Evolutionary conservation across 2,888 invertebrate genomes (phyloP).

Genomic region (Malthinus flaveolus): DNA sequence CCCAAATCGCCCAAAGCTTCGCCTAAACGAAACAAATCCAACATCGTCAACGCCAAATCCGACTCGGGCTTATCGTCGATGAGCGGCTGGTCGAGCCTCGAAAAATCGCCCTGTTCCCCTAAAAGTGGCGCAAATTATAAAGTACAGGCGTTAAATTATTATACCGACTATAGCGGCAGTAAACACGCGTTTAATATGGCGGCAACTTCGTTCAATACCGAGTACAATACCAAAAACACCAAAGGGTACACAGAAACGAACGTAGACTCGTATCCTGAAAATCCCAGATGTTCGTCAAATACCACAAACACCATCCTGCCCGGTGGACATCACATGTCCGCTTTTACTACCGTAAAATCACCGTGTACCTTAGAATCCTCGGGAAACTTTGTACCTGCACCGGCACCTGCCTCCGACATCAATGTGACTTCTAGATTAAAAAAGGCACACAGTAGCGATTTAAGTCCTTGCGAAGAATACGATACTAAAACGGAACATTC

Average conservation of each 20-base stretch:
- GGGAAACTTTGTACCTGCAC: constrained; percentile 59
- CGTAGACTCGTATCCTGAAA: constrained; percentile 57
- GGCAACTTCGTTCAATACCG: constrained; percentile 31
- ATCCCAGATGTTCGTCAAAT: constrained; percentile 37
- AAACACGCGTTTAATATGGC: constrained; percentile 21
- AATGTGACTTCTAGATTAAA: constrained; percentile 59
- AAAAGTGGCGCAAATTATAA: constrained; percentile 55
- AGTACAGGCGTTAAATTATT: constrained; percentile 38
- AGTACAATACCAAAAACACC: constrained; percentile 28
- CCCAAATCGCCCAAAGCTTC: constrained; percentile 75
- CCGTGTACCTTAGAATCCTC: constrained; percentile 56
- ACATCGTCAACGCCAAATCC: constrained; percentile 76
- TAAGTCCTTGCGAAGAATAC: constrained; percentile 51
- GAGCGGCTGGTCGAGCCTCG: constrained; percentile 84
- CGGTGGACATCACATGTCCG: constrained; percentile 59
- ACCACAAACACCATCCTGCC: constrained; percentile 47
- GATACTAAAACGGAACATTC: constrained; percentile 61
- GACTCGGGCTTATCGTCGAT: constrained; percentile 86
- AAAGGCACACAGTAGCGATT: constrained; percentile 47
- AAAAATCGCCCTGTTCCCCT: constrained; percentile 83
- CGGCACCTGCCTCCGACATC: constrained; percentile 57
- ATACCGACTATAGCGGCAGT: constrained; percentile 28
- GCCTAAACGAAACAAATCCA: constrained; percentile 68
- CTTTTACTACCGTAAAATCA: constrained; percentile 60
- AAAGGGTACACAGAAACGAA: constrained; percentile 59